Evolutionary conservation across 1,140 invertebrate genomes (phyloP), one percentile per base, ranked within the genome.

Genomic region (Bombyx mandarina): DNA sequence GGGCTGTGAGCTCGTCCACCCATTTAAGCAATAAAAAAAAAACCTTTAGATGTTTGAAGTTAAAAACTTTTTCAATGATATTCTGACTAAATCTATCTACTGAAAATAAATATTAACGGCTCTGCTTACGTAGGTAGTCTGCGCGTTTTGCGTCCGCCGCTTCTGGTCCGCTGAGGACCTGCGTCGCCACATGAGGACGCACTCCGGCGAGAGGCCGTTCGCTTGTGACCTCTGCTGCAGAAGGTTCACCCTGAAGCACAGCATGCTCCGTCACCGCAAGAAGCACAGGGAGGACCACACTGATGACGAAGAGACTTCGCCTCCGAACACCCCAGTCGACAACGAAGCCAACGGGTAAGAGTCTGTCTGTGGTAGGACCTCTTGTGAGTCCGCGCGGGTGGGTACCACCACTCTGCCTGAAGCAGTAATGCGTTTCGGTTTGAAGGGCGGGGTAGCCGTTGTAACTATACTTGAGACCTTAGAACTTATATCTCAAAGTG

Each of bases 141-240:
- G 96, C 77, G 95, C 95, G 1, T 96, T 98, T 71, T 98, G 97
- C 78, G 90, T 97, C 70, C 93, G 96, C 60, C 92, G 96, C 47
- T 97, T 97, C 81, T 97, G 96, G 95, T 98, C 96, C 0, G 93
- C 96, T 0, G 96, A 98, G 77, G 97, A 98, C 83, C 88, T 98
- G 0, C 90, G 96, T 0, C 91, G 96, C 7, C 97, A 98, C 82
- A 97, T 98, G 95, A 88, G 96, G 46, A 96, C 94, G 0, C 95
- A 97, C 72, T 96, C 94, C 0, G 95, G 94, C 0, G 95, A 96
- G 73, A 82, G 94, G 1, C 92, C 92, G 0, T 96, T 94, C 74
- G 91, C 93, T 47, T 96, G 95, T 66, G 93, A 95, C 69, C 92
- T 95, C 8, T 97, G 96, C 73, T 83, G 91, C 8, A 87, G 95